These are phyloP conservation scores for Philhelius pedissequus DNA, from an alignment of 2,888 invertebrate species.

Conservation along the genomic window DNA sequence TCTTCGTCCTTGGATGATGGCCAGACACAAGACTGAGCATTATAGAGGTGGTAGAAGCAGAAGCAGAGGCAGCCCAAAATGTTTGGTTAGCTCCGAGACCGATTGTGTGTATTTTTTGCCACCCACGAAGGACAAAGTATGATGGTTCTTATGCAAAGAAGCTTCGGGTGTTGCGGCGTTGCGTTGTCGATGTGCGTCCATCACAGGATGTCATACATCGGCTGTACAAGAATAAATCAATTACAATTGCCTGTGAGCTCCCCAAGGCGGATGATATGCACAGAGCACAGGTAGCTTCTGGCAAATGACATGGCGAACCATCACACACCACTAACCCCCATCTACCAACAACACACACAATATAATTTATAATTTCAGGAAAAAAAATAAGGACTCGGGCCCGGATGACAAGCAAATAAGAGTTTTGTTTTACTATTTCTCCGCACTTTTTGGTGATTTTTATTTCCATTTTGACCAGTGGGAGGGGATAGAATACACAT, in stretches of 20 bases:
- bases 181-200: conserved; percentile 19
- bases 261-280: conserved; percentile 38
- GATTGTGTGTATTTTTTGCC: conserved; percentile 41
- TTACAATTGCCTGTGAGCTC: conserved; percentile 49
- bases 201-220: conserved; percentile 61
- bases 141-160: conserved; percentile 45
- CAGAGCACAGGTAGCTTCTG: conserved; percentile 57
- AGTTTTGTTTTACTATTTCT: conserved; percentile 58
- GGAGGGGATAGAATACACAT: conserved; percentile 50
- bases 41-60: conserved; percentile 11
- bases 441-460: conserved; percentile 62
- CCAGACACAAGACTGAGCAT: conserved; percentile 58
- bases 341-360: neutral
- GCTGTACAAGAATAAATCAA: conserved; percentile 57
- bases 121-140: conserved; percentile 24
- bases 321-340: neutral
- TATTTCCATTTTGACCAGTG: conserved; percentile 52
- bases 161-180: conserved; percentile 20
- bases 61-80: neutral
- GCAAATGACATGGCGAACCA: conserved; percentile 51
- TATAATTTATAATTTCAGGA: conserved; percentile 58
- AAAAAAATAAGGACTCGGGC: neutral
- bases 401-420: conserved; percentile 6
- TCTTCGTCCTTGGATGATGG: conserved; percentile 62
- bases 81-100: conserved; percentile 29